phyloP scores from a whole-genome alignment of 37 sponge, comb jelly and placozoan species.

The Hormiphora californensis region DNA sequence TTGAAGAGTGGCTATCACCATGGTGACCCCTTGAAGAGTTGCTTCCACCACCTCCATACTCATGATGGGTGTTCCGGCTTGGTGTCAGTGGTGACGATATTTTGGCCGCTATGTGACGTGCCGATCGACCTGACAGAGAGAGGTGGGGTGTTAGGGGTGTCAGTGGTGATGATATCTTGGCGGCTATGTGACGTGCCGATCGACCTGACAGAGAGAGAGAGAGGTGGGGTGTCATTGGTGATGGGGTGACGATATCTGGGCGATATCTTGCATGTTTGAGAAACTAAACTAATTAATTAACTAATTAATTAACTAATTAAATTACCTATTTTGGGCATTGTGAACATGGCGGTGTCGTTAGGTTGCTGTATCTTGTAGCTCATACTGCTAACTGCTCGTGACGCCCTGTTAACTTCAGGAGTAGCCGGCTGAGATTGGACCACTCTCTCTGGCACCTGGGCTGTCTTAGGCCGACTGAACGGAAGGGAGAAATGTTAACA shows the following conservation, averaged over 20 bases:
- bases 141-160: too few species aligned
- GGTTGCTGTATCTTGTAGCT: constrained; percentile 5
- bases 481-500: background rate
- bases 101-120: constrained; percentile 13
- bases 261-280: background rate
- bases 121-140: background rate
- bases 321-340: constrained; percentile 38
- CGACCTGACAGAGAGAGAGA: background rate
- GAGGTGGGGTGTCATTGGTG: too few species aligned
- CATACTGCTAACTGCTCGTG: constrained; percentile 18
- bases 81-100: too few species aligned
- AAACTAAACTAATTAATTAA: background rate
- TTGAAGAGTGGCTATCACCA: too few species aligned
- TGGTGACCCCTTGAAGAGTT: too few species aligned
- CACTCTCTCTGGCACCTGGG: background rate
- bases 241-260: too few species aligned
- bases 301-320: background rate
- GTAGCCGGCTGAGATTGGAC: background rate
- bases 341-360: constrained; percentile 45
- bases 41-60: too few species aligned
- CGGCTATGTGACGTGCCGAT: constrained; percentile 8
- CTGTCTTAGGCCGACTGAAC: constrained; percentile 17
- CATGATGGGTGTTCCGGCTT: too few species aligned
- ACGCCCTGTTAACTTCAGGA: background rate
- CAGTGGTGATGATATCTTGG: too few species aligned